A percentile compares a stretch with the other conserved stretches of the same genome.
These are phyloP conservation scores for Spermophilus dauricus DNA, from an alignment of 2,113 vertebrate genomes.

Conservation along the genomic window DNA sequence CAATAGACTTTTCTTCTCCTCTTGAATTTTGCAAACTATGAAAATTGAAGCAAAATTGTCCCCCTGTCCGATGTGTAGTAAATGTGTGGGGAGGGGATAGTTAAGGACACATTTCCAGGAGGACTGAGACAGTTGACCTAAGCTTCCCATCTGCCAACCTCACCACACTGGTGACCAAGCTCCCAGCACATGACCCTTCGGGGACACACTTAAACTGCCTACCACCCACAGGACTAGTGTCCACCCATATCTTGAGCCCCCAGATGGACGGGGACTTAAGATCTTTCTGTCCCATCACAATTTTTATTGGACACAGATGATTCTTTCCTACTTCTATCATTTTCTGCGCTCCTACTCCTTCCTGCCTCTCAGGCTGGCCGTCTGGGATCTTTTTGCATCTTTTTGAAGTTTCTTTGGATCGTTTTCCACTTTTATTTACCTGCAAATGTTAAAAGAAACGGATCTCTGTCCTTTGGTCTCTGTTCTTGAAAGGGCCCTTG, in stretches of 20 bases:
- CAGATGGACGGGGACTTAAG: too few relatives aligned
- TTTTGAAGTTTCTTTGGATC: background rate
- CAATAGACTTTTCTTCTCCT: background rate
- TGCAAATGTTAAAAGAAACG: background rate
- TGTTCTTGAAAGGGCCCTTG: background rate
- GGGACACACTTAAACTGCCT: background rate
- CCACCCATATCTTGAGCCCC: background rate
- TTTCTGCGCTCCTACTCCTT: background rate
- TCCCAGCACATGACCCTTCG: background rate
- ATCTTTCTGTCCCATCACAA: background rate
- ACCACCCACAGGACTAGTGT: background rate
- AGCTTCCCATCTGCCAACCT: too few relatives aligned
- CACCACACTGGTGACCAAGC: background rate
- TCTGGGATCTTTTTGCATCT: background rate
- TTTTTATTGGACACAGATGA: background rate
- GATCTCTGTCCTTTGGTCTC: background rate
- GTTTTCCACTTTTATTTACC: background rate
- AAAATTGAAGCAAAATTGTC: too few relatives aligned
- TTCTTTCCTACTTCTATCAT: background rate
- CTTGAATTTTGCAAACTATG: background rate
- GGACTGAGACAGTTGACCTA: background rate
- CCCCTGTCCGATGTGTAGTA: too few relatives aligned
- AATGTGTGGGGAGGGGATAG: too few relatives aligned
- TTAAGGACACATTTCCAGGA: fast-evolving
- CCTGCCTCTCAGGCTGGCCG: background rate